Base-by-base conservation (phyloP, 2,797 vertebrate genomes). In the Hemitrygon akajei region DNA sequence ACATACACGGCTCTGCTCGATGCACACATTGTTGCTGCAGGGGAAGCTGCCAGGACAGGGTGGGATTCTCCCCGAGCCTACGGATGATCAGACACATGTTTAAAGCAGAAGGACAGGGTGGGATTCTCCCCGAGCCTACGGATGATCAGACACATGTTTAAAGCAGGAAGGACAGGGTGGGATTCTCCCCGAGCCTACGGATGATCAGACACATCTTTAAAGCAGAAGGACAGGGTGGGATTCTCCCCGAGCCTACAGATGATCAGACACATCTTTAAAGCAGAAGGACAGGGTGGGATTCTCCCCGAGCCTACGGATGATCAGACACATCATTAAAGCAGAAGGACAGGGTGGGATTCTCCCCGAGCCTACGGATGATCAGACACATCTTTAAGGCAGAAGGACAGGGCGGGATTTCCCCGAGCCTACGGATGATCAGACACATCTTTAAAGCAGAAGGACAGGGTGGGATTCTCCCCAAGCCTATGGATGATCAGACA, bases 11-110 rank as follows among this genome's bases (percentile, higher is more conserved):
- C 96, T 95, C 27, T 94, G 58, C 47, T 97, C 97, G 94, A 98
- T 96, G 95, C 98, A 98, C 0, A 97, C 96, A 76, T 95, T 96
- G 93, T 97, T 97, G 56, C 96, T 95, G 81, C 98, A 98, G 0
- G 95, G 86, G 92, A 98, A 98, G 95, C 96, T 98, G 18, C 96
- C 97, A 0, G 95, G 96, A 94, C 98, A 98, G 0, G 96, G 97
- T 0, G 98, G 97, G 89, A 98, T 96, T 93, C 95, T 94, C 0
- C 94, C 94, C 0, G 97, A 98, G 16, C 98, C 98, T 98, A 82
- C 0, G 0, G 12, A 20, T 20, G 14, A 37, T 0, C 87, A 73
- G 2, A 84, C 7, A 0, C 22, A 84, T 84, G 7, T 27, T 40
- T 58, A 27, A 47, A 47, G 47, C 47, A 47, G 47, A 47, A 0